These are phyloP conservation scores for Poeciliopsis prolifica DNA, from an alignment of 2,113 vertebrate species.

Conservation along the genomic window DNA sequence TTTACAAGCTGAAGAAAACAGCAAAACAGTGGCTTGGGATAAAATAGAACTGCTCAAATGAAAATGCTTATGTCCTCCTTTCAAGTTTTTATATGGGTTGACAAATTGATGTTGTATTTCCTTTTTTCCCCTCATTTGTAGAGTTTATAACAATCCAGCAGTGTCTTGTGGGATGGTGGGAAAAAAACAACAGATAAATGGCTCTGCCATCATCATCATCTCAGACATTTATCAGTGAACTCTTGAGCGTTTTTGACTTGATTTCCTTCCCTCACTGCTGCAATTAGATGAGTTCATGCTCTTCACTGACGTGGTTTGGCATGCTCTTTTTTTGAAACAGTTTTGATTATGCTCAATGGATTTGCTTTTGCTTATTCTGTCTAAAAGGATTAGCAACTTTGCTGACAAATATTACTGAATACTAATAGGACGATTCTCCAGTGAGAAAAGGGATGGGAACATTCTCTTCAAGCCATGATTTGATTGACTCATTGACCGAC, in stretches of 20 bases:
- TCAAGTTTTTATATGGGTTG: background rate
- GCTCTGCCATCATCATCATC: background rate
- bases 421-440: background rate
- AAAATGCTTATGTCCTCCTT: background rate
- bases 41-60: no score
- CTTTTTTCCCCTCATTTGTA: background rate
- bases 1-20: background rate
- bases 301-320: background rate
- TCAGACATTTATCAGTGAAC: conserved; percentile 1
- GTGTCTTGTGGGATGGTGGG: background rate
- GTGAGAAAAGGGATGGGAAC: background rate
- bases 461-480: background rate
- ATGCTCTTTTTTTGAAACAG: background rate
- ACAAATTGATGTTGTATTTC: background rate
- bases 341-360: background rate
- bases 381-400: background rate
- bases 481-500: background rate
- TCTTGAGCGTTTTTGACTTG: background rate
- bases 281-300: background rate
- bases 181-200: conserved; percentile 17
- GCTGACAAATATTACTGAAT: background rate
- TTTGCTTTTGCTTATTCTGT: background rate
- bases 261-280: background rate
- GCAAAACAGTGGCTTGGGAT: background rate
- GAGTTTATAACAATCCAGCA: no score